Evolutionary conservation across 2,888 invertebrate genomes (phyloP).

Genomic region (Acanthosoma haemorrhoidale): DNA sequence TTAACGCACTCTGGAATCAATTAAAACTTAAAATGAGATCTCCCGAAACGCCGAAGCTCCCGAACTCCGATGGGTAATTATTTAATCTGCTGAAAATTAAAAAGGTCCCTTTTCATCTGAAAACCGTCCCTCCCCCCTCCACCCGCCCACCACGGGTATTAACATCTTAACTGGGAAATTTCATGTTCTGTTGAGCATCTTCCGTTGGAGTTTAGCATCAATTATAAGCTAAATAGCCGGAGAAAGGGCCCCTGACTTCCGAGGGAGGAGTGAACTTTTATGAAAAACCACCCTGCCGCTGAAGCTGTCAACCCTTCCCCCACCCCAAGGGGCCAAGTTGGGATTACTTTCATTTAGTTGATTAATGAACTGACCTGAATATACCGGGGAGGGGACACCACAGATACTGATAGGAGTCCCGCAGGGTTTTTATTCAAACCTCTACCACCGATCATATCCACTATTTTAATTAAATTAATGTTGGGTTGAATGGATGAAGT

Average conservation of each 20-base stretch:
- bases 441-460: too few species aligned
- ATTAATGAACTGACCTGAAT: constrained; percentile 27
- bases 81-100: constrained; percentile 24
- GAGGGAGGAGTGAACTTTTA: constrained; percentile 5
- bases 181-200: constrained; percentile 23
- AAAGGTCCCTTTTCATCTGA: constrained; percentile 16
- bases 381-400: neutral
- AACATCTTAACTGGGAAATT: constrained; percentile 28
- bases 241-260: constrained; percentile 11
- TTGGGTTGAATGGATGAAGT: too few species aligned
- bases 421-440: neutral
- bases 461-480: too few species aligned
- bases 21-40: constrained; percentile 28
- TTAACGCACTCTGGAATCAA: constrained; percentile 19
- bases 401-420: neutral
- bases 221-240: constrained; percentile 1
- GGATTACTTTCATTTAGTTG: constrained; percentile 21
- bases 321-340: neutral
- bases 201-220: constrained; percentile 19
- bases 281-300: neutral
- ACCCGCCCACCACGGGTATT: neutral
- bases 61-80: constrained; percentile 25
- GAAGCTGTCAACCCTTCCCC: constrained; percentile 18
- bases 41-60: constrained; percentile 10
- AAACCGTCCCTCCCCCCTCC: neutral